Conservation (phyloP, 2,797 vertebrate species). For the Cygnus olor region DNA sequence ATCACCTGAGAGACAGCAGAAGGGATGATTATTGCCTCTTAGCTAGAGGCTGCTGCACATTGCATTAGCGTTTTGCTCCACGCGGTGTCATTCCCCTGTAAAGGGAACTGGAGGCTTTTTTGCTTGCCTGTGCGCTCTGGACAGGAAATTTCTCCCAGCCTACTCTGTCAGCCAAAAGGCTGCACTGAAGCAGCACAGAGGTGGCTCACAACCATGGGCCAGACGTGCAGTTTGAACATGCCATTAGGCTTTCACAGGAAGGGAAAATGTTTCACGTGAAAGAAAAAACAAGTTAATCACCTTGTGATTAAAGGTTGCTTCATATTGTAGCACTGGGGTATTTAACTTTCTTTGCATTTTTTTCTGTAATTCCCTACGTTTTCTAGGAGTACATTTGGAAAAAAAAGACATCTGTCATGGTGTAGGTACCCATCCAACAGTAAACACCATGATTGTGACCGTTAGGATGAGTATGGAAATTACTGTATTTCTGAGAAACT, state of each 20-base stretch:
- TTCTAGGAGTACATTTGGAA: not conserved
- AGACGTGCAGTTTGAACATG: accelerated
- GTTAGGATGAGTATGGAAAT: not conserved
- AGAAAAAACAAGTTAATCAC: not conserved
- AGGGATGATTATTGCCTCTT: not conserved
- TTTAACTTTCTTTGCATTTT: not conserved
- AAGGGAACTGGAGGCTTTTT: not conserved
- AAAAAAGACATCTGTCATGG: not conserved
- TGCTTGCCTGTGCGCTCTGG: not conserved
- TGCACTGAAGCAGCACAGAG: accelerated
- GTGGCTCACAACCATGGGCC: not conserved
- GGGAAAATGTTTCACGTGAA: not conserved
- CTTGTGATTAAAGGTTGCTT: not conserved
- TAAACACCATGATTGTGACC: not conserved
- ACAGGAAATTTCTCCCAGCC: not conserved
- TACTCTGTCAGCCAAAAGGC: not conserved
- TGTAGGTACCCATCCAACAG: not conserved
- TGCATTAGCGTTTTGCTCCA: not conserved
- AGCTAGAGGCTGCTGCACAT: not conserved
- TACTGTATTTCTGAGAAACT: no score
- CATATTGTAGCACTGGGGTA: not conserved
- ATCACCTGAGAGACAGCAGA: not conserved
- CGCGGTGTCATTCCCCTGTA: not conserved
- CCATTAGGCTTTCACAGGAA: not conserved
- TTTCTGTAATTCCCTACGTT: not conserved